Evolutionary conservation across 2,888 invertebrate species (phyloP), one percentile per base, ranked within the genome.

Genomic region (Drosophila austrosaltans): DNA sequence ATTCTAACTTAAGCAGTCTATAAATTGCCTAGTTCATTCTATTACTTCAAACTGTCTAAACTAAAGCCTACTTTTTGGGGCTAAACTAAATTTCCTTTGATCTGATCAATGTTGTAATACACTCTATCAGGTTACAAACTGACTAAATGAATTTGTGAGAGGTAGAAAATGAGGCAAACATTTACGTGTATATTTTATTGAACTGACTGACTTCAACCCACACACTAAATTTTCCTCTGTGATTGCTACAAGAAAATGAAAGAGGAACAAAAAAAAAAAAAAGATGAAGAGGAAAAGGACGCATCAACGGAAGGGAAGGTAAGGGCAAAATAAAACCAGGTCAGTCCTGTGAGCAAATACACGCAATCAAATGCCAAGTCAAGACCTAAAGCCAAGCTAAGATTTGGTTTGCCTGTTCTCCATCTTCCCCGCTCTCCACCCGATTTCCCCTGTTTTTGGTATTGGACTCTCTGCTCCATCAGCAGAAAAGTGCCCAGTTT

Each of bases 141-240:
- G 48, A 3, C 48, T 25, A 28, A 16, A 30, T n/a, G 44, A 40
- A 30, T 39, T 30, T 20, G 30, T 36, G 2, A 44, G 7, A 42
- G 48, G 25, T 25, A 22, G 40, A 58, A 58, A 57, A 58, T 61
- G 53, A 54, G 62, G 63, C n/a, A 53, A 40, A 68, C 74, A 56
- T 61, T 66, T 66, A 65, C 56, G 77, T 81, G 71, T 72, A 78
- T 69, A 81, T 86, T 82, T 76, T 82, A 86, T 83, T 83, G 81
- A 76, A 63, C 64, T 48, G 53, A 54, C 69, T 64, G 16, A 16
- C 16, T 16, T 16, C 69, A 72, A 72, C 44, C 60, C 75, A 75
- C 68, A 74, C 74, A 69, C 75, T 76, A 75, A 72, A 77, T 85
- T 79, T 69, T 65, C 67, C 57, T 68, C 72, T 68, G 77, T 87